Percentiles rank a stretch among this genome's conserved stretches.
Evolutionary conservation across 2,113 vertebrate species (phyloP).

Genomic region (Maccullochella peelii): DNA sequence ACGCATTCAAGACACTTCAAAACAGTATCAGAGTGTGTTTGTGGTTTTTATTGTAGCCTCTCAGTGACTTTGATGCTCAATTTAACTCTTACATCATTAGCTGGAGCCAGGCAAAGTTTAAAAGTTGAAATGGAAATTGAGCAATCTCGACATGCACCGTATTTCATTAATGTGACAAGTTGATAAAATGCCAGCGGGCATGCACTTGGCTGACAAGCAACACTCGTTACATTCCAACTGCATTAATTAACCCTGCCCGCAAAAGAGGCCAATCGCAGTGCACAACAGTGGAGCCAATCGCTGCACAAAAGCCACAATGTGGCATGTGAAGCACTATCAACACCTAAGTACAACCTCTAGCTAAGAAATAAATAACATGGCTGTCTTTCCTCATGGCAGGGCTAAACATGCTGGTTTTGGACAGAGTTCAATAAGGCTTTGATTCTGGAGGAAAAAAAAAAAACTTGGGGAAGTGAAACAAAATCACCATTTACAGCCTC

Average conservation of each 20-base stretch:
- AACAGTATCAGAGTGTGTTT: conserved; percentile 25
- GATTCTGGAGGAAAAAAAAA: conserved; percentile 84
- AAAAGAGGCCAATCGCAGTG: conserved; percentile 36
- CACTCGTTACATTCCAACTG: conserved; percentile 73
- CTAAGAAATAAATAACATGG: conserved; percentile 82
- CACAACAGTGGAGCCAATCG: conserved; percentile 43
- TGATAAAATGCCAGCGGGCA: conserved; percentile 75
- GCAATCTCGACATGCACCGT: conserved; percentile 74
- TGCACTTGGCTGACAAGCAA: conserved; percentile 67
- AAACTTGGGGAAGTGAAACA: conserved; percentile 86
- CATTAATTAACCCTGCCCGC: conserved; percentile 69
- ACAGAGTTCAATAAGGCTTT: conserved; percentile 88
- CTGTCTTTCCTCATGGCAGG: conserved; percentile 88
- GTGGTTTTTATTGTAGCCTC: conserved; percentile 65
- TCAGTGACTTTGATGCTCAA: conserved; percentile 73
- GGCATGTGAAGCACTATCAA: conserved; percentile 79
- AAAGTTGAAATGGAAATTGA: conserved; percentile 82
- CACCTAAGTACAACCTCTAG: conserved; percentile 83
- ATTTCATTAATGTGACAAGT: conserved; percentile 81
- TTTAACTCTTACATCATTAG: conserved; percentile 79
- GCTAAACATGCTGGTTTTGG: conserved; percentile 93
- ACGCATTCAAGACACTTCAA: conserved; percentile 41
- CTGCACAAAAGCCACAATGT: conserved; percentile 56
- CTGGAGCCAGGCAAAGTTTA: conserved; percentile 78
- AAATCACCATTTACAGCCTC: conserved; percentile 89